A percentile compares a stretch with the other conserved stretches of the same genome.
Conservation (phyloP, 2,113 vertebrate species). For the Eleginops maclovinus region DNA sequence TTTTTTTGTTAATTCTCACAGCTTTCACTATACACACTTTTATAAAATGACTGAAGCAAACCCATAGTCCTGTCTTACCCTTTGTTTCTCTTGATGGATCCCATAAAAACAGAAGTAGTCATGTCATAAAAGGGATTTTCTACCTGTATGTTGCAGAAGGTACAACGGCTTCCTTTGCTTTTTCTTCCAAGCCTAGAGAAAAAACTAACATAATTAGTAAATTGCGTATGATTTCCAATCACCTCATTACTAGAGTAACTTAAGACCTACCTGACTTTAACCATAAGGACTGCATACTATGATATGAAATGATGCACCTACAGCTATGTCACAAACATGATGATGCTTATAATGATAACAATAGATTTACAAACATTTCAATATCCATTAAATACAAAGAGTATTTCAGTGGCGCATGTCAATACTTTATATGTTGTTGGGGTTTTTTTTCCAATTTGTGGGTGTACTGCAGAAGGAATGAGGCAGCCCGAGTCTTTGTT, state of each 20-base stretch:
- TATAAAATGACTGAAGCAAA: not conserved
- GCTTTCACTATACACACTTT: not conserved
- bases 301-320: constrained; percentile 19
- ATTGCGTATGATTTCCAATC: not conserved
- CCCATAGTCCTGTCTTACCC: not conserved
- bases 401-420: not conserved
- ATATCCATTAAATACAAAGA: not conserved
- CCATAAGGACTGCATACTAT: not conserved
- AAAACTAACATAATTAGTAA: not conserved
- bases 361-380: not conserved
- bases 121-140: not conserved
- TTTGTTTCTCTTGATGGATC: not conserved
- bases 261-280: not conserved
- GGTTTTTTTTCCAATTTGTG: not conserved
- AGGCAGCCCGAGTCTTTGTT: constrained; percentile 20
- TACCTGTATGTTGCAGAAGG: not conserved
- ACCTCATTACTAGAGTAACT: not conserved
- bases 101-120: not conserved
- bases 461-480: constrained; percentile 6
- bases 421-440: not conserved
- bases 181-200: constrained; percentile 1
- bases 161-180: constrained; percentile 2
- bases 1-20: not conserved
- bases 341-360: not conserved
- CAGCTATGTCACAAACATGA: not conserved